Percentiles rank a stretch among this genome's conserved stretches.
Evolutionary conservation across 2,797 vertebrate species (phyloP).

Genomic region (Synaphobranchus kaupii): DNA sequence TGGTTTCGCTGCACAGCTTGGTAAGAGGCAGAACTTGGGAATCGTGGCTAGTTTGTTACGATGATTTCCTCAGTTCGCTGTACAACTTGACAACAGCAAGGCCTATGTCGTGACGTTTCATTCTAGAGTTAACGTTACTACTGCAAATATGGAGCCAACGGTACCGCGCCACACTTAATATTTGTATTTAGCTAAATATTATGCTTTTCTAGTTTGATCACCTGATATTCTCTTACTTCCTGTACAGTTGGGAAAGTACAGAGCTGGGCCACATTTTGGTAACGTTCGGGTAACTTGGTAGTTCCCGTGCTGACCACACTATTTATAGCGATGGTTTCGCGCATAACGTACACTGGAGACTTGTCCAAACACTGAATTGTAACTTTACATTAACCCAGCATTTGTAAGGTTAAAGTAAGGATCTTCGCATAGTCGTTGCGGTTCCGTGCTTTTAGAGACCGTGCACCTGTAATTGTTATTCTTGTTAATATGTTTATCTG

Average conservation of each 20-base stretch:
- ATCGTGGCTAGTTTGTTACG: neutral
- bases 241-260: neutral
- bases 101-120: neutral
- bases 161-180: neutral
- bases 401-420: neutral
- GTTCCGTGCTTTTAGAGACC: neutral
- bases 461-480: no score
- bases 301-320: neutral
- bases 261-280: neutral
- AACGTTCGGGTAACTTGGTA: neutral
- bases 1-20: neutral
- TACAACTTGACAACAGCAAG: neutral
- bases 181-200: neutral
- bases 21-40: neutral
- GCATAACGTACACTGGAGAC: neutral
- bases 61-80: neutral
- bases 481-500: neutral
- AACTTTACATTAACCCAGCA: neutral
- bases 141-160: neutral
- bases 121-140: neutral
- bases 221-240: constrained; percentile 23
- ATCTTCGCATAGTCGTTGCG: neutral
- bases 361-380: neutral
- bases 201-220: constrained; percentile 14
- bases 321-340: neutral